These are phyloP conservation scores for Pomacea maculata DNA, from an alignment of 1,140 invertebrate species.

Conservation along the genomic window DNA sequence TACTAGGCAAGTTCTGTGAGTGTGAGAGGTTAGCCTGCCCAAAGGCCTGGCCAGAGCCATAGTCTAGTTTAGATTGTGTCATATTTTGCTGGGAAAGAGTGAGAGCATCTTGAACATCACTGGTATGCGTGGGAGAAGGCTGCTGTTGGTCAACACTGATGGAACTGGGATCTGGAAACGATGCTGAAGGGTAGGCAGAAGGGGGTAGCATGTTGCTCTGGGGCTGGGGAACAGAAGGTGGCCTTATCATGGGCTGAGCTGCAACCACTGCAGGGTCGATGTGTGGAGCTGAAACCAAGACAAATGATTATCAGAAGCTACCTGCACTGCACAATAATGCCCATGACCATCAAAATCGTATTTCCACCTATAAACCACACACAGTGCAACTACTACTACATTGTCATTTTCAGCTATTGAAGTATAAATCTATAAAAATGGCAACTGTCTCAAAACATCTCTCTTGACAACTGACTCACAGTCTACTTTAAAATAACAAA, in stretches of 20 bases:
- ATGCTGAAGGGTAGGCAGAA: conserved; percentile 13
- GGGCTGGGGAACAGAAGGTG: conserved; percentile 60
- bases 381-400: no score
- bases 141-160: conserved; percentile 2
- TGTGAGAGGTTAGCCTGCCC: conserved; percentile 15
- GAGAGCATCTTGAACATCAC: conserved; percentile 10
- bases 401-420: no score
- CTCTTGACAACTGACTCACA: no score
- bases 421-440: no score
- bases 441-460: no score
- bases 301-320: neutral
- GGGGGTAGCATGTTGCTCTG: conserved; percentile 40
- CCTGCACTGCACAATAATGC: no score
- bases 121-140: neutral
- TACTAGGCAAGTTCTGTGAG: conserved; percentile 15
- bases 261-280: conserved; percentile 67
- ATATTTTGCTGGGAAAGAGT: conserved; percentile 18
- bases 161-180: conserved; percentile 2
- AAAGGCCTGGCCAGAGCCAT: conserved; percentile 16
- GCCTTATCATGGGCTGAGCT: conserved; percentile 42
- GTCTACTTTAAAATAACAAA: no score
- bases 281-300: conserved; percentile 53
- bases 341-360: no score
- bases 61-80: conserved; percentile 13
- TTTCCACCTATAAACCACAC: no score